phyloP scores from a whole-genome alignment of 2,888 invertebrate genomes.

The Troides aeacus region DNA sequence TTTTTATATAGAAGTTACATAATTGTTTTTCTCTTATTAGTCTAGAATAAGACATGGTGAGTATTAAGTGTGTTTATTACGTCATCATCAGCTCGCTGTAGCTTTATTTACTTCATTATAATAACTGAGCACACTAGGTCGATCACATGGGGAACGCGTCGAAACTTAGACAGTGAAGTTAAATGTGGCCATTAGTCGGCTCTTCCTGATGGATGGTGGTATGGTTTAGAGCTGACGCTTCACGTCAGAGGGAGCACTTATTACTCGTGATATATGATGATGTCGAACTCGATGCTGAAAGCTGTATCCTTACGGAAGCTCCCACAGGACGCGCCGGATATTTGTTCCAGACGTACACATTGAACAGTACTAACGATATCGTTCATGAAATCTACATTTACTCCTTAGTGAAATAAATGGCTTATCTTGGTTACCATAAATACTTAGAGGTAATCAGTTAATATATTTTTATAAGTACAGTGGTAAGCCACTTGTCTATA shows the following conservation, averaged over 20 bases:
- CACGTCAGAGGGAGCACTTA: conserved; percentile 27
- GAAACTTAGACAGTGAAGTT: conserved; percentile 17
- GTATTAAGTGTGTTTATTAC: no score
- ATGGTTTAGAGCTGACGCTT: conserved; percentile 21
- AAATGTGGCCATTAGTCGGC: conserved; percentile 27
- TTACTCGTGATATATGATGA: conserved; percentile 25
- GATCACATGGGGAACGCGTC: not conserved
- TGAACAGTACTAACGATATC: no score
- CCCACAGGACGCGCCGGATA: not conserved
- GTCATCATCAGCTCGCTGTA: no score
- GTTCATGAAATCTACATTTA: no score
- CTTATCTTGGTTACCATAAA: no score
- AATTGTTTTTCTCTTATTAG: no score
- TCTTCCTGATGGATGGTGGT: conserved; percentile 23
- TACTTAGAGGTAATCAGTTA: no score
- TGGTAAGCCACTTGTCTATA: no score
- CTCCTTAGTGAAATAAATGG: no score
- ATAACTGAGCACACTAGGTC: not conserved
- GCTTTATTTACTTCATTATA: not conserved
- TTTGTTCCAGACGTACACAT: not conserved
- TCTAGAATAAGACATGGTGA: no score
- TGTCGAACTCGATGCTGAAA: conserved; percentile 13
- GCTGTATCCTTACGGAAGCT: conserved; percentile 11
- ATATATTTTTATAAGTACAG: no score
- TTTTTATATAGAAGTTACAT: no score